Evolutionary conservation across 2,797 vertebrate species (phyloP), one percentile per base, ranked within the genome.

Genomic region (Megalops cyprinoides): DNA sequence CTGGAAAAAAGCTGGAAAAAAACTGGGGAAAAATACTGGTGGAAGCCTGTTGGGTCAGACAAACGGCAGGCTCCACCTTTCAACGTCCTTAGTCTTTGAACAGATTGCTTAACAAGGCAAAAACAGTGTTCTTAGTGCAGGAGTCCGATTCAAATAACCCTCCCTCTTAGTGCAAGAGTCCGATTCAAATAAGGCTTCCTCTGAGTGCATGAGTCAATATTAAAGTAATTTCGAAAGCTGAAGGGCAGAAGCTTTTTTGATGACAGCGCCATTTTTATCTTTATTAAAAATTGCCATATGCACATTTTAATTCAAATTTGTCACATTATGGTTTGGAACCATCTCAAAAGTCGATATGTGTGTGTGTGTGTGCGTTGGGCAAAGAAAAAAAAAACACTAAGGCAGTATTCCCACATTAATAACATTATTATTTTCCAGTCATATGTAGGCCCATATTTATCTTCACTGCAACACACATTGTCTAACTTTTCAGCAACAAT

Each of bases 381-480:
- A 28, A 14, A 44, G 44, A 46, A 44, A 44, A 44, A 2, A 73
- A 73, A 25, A 37, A 77, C 20, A 15, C 31, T 73, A 78, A 77
- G 88, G 90, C 89, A 91, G 88, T 81, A 67, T 58, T 65, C 82
- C 80, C 84, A 87, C 83, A 84, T 84, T 79, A n/a, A n/a, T n/a
- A n/a, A n/a, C n/a, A n/a, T n/a, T n/a, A n/a, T 39, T 81, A n/a
- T 74, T 73, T 39, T 49, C 56, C 37, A 34, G 55, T 49, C 25
- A 62, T 10, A 44, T 9, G 44, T n/a, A 9, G 39, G 7, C 3
- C 39, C 55, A 44, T 23, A 65, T 65, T 37, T 73, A 15, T 73
- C 6, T n/a, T 7, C 15, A 71, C 14, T 44, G 67, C 18, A 31
- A 42, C 37, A 23, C 67, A 71, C 6, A 9, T n/a, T 42, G 37